Evolutionary conservation across 2,888 invertebrate species (phyloP).

Genomic region (Synergus laeviventris): DNA sequence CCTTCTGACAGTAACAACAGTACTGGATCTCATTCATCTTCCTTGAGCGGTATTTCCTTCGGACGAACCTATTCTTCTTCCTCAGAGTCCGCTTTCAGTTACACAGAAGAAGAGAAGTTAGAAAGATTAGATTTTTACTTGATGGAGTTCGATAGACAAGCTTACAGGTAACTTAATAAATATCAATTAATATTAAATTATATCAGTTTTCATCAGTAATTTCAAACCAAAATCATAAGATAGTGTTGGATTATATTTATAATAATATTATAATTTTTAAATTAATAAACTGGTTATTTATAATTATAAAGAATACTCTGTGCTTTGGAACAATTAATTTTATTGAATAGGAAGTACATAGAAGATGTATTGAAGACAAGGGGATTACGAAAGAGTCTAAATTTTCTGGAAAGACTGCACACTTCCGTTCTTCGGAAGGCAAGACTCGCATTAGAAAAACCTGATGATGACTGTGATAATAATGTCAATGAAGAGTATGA

Average conservation of each 20-base stretch:
- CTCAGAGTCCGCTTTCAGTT: conserved; percentile 62
- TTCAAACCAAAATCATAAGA: neutral
- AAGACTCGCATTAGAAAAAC: conserved; percentile 83
- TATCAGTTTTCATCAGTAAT: neutral
- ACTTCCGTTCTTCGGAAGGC: conserved; percentile 84
- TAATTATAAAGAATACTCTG: conserved; percentile 10
- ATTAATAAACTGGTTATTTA: neutral
- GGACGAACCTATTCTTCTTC: conserved; percentile 63
- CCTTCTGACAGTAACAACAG: conserved; percentile 77
- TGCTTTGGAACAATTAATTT: neutral
- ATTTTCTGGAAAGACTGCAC: conserved; percentile 86
- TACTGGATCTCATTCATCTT: conserved; percentile 64
- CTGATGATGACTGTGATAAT: conserved; percentile 64
- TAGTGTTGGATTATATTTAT: neutral
- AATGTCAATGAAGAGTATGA: conserved; percentile 67
- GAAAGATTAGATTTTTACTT: conserved; percentile 66
- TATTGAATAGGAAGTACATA: conserved; percentile 84
- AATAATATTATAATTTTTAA: neutral
- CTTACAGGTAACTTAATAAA: conserved; percentile 64
- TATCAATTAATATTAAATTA: neutral
- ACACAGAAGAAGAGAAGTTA: conserved; percentile 61
- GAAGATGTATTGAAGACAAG: conserved; percentile 92
- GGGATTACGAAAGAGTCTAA: conserved; percentile 88
- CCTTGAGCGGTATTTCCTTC: conserved; percentile 59
- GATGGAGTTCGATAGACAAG: conserved; percentile 68